phyloP scores from a whole-genome alignment of 2,888 invertebrate genomes.

The Drosophila yooni region DNA sequence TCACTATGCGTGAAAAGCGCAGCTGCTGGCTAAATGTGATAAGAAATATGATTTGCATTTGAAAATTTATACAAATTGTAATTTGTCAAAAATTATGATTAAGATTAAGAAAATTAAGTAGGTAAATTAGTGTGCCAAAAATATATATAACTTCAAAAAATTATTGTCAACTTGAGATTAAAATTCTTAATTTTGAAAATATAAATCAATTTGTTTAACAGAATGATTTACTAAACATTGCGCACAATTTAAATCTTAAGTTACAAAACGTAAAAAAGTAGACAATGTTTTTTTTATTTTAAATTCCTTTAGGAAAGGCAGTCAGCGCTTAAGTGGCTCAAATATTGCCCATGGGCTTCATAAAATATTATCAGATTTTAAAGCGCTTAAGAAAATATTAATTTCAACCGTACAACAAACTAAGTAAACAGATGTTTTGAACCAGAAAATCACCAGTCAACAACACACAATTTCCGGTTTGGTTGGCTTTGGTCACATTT shows the following conservation, averaged over 20 bases:
- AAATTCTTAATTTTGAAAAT: neutral
- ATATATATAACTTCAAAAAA: neutral
- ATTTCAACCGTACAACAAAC: constrained; percentile 11
- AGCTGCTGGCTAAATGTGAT: neutral
- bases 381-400: constrained; percentile 39
- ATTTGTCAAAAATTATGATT: neutral
- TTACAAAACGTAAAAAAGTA: neutral
- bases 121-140: neutral
- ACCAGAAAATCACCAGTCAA: constrained; percentile 22
- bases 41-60: neutral
- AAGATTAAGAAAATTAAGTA: neutral
- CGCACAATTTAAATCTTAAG: neutral
- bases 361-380: constrained; percentile 1
- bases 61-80: neutral
- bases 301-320: neutral
- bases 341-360: neutral
- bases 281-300: neutral
- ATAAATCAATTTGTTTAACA: neutral
- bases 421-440: constrained; percentile 24
- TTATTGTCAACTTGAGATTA: neutral
- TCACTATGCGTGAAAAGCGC: constrained; percentile 16
- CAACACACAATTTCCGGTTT: constrained; percentile 34
- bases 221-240: neutral
- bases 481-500: constrained; percentile 18
- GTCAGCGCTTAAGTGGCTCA: neutral